Percentiles rank a stretch among this genome's conserved stretches.
phyloP scores from a whole-genome alignment of 2,888 invertebrate species.

The Epinotia bilunana region DNA sequence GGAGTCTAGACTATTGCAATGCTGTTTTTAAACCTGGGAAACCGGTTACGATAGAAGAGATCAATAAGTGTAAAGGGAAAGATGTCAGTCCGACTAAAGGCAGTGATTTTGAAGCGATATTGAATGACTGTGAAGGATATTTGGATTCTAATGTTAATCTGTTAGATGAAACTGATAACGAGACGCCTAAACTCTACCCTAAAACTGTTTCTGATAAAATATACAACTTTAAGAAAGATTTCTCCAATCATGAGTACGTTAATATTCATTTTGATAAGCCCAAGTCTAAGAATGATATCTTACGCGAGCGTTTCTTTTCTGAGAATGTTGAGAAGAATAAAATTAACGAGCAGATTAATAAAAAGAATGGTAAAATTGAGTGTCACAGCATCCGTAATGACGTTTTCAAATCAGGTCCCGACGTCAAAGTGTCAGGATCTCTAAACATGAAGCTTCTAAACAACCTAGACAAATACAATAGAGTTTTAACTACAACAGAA shows the following conservation, averaged over 20 bases:
- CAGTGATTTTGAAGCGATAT: slow-evolving; percentile 59
- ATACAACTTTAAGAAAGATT: slow-evolving; percentile 78
- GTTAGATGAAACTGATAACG: slow-evolving; percentile 29
- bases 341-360: slow-evolving; percentile 70
- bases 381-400: slow-evolving; percentile 78
- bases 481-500: slow-evolving; percentile 75
- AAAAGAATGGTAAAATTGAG: slow-evolving; percentile 69
- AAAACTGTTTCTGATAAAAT: slow-evolving; percentile 74
- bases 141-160: slow-evolving; percentile 41
- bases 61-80: slow-evolving; percentile 50
- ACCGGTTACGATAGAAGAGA: slow-evolving; percentile 53
- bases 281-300: slow-evolving; percentile 66
- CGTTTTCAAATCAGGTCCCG: slow-evolving; percentile 69
- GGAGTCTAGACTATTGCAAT: slow-evolving; percentile 76
- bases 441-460: slow-evolving; percentile 74
- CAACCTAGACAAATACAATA: slow-evolving; percentile 73
- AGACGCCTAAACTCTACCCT: slow-evolving; percentile 64
- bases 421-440: slow-evolving; percentile 73
- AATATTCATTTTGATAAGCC: slow-evolving; percentile 65
- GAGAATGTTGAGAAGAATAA: slow-evolving; percentile 65
- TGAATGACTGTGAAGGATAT: slow-evolving; percentile 63
- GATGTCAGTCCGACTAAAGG: slow-evolving; percentile 49
- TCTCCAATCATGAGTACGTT: slow-evolving; percentile 72
- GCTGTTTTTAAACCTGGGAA: slow-evolving; percentile 54
- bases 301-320: slow-evolving; percentile 73